phyloP scores from a whole-genome alignment of 1,140 invertebrate genomes.

The Tribolium castaneum region DNA sequence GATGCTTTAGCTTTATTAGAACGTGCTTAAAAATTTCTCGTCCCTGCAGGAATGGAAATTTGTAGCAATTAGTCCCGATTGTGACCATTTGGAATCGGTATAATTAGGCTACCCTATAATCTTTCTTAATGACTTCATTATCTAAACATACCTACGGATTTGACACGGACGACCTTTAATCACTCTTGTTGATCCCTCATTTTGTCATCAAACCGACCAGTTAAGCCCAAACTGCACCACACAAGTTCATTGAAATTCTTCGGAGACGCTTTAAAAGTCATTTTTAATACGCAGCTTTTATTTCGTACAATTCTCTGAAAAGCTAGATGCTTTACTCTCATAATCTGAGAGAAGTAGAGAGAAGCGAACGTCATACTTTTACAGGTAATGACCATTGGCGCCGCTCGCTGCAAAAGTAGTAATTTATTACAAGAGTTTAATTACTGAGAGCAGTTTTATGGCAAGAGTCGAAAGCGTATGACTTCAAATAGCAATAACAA shows the following conservation, averaged over 20 bases:
- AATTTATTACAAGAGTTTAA: slow-evolving; percentile 42
- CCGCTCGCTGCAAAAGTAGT: slow-evolving; percentile 5
- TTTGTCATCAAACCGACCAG: neutral
- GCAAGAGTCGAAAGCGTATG: slow-evolving; percentile 6
- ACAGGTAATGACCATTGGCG: slow-evolving; percentile 37
- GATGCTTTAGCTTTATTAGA: neutral
- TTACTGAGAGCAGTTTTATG: slow-evolving; percentile 31
- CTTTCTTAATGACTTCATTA: slow-evolving; percentile 22
- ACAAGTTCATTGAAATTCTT: neutral
- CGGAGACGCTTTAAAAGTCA: neutral
- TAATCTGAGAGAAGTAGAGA: slow-evolving; percentile 5
- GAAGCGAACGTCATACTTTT: slow-evolving; percentile 4
- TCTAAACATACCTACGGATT: neutral
- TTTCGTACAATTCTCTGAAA: neutral
- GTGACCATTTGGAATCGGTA: neutral
- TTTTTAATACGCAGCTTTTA: neutral
- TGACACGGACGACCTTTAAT: neutral
- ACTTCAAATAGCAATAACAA: neutral
- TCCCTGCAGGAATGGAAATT: neutral
- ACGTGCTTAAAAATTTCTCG: neutral
- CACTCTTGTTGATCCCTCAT: neutral
- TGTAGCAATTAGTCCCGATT: neutral
- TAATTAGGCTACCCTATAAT: neutral
- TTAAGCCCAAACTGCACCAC: neutral
- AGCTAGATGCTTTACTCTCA: neutral